Percentiles rank a stretch among this genome's conserved stretches.
These are phyloP conservation scores for Romanogobio albipinnatus DNA, from an alignment of 2,113 vertebrate species.

Conservation along the genomic window DNA sequence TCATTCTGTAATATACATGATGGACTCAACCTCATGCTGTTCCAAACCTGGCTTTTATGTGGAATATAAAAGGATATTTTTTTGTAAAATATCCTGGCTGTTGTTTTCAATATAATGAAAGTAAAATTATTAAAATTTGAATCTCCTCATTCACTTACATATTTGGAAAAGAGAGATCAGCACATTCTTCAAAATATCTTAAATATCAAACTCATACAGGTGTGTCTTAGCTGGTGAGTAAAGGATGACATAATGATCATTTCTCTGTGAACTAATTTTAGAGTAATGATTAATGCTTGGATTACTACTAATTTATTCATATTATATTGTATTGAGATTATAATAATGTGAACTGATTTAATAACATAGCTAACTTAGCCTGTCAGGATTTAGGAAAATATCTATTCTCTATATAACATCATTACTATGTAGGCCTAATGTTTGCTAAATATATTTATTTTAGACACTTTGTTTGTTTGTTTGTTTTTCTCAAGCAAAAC, in stretches of 20 bases:
- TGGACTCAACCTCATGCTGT: background rate
- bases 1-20: background rate
- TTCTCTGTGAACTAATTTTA: background rate
- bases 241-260: too few species aligned
- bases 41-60: background rate
- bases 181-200: background rate
- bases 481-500: background rate
- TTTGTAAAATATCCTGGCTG: background rate
- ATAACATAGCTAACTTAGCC: background rate
- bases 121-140: too few species aligned
- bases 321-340: background rate
- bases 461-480: background rate
- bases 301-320: background rate
- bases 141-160: too few species aligned
- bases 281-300: background rate
- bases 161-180: background rate
- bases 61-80: background rate
- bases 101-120: background rate
- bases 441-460: constrained; percentile 4
- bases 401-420: background rate
- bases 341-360: background rate
- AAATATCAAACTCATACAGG: background rate
- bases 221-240: background rate
- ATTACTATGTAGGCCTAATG: background rate
- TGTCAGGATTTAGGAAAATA: background rate